Evolutionary conservation across 2,113 vertebrate genomes (phyloP).

Genomic region (Trichechus manatus): DNA sequence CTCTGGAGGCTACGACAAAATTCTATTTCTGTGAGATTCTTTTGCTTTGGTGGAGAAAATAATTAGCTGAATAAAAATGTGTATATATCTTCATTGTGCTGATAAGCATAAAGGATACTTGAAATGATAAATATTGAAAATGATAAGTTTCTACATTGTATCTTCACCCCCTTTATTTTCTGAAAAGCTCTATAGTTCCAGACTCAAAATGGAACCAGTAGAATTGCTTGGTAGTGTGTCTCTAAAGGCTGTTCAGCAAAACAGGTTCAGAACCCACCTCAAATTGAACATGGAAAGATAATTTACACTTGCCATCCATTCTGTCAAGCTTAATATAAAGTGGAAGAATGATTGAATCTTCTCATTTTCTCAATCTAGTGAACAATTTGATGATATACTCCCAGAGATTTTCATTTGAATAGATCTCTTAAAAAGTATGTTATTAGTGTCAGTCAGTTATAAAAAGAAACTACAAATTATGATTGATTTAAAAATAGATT

Average conservation of each 20-base stretch:
- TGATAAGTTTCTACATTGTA: neutral
- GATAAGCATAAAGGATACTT: neutral
- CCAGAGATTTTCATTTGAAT: neutral
- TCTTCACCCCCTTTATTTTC: neutral
- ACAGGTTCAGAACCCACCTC: neutral
- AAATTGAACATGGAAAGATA: neutral
- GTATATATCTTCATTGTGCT: neutral
- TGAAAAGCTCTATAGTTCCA: neutral
- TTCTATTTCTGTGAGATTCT: constrained; percentile 28
- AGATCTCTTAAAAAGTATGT: neutral
- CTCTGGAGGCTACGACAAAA: constrained; percentile 26
- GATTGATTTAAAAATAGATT: neutral
- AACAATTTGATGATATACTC: neutral
- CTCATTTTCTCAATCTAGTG: neutral
- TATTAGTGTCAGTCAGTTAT: neutral
- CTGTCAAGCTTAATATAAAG: neutral
- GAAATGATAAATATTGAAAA: constrained; percentile 25
- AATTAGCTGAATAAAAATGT: neutral
- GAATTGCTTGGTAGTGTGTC: neutral
- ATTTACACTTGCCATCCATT: neutral
- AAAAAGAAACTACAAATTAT: neutral
- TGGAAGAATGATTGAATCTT: neutral
- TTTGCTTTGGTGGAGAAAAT: neutral
- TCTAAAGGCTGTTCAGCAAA: neutral
- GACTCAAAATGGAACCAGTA: neutral